phyloP scores from a whole-genome alignment of 2,113 vertebrate genomes.

The Loxodonta africana region DNA sequence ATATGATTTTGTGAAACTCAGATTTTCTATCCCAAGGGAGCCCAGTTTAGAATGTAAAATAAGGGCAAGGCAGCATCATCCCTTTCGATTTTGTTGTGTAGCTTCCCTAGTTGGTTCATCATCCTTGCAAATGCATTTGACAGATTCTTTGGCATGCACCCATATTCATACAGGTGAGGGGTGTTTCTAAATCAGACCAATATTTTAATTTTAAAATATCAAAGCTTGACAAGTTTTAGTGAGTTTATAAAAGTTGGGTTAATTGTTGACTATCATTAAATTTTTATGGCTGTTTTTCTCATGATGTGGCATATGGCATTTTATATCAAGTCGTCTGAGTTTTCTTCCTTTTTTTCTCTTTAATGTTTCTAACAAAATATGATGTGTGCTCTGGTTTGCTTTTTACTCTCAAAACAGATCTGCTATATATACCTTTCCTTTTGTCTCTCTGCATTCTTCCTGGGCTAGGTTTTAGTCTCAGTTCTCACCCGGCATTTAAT shows the following conservation, averaged over 20 bases:
- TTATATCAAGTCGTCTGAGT: background rate
- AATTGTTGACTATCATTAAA: background rate
- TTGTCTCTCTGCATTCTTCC: background rate
- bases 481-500: conserved; percentile 58
- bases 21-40: background rate
- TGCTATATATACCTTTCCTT: background rate
- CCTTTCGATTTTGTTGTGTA: background rate
- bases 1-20: background rate
- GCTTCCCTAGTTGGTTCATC: background rate
- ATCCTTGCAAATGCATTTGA: background rate
- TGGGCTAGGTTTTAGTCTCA: background rate
- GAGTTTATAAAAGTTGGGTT: background rate
- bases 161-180: background rate
- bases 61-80: background rate
- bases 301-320: background rate
- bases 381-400: background rate
- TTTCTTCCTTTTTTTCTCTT: background rate
- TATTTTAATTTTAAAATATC: background rate
- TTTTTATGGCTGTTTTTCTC: background rate
- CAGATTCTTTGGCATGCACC: background rate
- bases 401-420: background rate
- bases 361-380: background rate
- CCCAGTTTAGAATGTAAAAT: background rate
- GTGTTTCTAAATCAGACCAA: background rate
- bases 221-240: background rate